These are phyloP conservation scores for Stenolophus ochropezus DNA, from an alignment of 2,888 invertebrate species.

Conservation along the genomic window DNA sequence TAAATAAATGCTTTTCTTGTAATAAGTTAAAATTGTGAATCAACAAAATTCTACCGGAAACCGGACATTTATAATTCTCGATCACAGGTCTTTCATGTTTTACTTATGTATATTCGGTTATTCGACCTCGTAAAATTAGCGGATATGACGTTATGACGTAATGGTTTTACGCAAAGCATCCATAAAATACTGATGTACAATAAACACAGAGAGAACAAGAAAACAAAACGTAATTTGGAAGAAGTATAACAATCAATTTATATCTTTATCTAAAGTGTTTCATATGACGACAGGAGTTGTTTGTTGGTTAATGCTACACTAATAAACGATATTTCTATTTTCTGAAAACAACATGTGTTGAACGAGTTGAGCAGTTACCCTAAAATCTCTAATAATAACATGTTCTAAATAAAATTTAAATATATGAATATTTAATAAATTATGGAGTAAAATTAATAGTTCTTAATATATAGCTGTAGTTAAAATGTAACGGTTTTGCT, in stretches of 20 bases:
- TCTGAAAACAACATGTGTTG: slow-evolving; percentile 18
- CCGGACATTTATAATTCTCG: neutral
- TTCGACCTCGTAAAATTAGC: neutral
- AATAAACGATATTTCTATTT: neutral
- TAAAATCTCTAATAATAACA: neutral
- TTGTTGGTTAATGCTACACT: neutral
- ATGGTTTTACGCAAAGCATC: neutral
- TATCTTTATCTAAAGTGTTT: neutral
- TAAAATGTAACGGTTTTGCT: too few species aligned
- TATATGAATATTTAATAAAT: too few species aligned
- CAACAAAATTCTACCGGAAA: neutral
- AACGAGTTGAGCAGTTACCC: neutral
- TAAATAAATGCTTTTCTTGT: too few species aligned
- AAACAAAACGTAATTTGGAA: neutral
- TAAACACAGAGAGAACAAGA: slow-evolving; percentile 6
- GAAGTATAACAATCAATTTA: neutral
- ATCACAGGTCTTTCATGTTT: neutral
- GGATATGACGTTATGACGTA: slow-evolving; percentile 1
- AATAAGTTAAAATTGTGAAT: too few species aligned
- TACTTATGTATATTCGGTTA: neutral
- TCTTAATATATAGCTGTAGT: too few species aligned
- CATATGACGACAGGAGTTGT: neutral
- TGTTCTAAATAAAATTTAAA: neutral
- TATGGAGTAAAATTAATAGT: too few species aligned
- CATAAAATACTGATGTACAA: slow-evolving; percentile 14